Evolutionary conservation across 2,888 invertebrate genomes (phyloP), one percentile per base, ranked within the genome.

Genomic region (Chymomyza fuscimana): DNA sequence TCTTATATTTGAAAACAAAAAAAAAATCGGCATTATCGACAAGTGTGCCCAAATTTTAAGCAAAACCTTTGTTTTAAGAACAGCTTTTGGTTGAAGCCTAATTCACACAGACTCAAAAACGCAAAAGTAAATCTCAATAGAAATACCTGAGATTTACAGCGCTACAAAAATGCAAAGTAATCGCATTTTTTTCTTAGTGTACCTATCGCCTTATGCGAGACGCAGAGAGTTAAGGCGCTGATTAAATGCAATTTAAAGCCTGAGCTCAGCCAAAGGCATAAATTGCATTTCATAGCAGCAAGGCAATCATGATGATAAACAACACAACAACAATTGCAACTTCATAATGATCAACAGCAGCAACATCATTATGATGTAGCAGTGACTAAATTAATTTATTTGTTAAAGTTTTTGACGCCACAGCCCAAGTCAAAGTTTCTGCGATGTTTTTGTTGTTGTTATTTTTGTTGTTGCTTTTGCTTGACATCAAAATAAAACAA

Each of bases 341-440:
- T 4, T 46, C 12, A 46, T 46, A 46, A 46, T 46, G 40, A 74
- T 36, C 52, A 74, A 79, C 69, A 59, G 60, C 68, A 71, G 67
- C 64, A 72, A 52, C 56, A 69, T 63, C n/a, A 19, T 63, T 10
- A 59, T n/a, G 19, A 6, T 58, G 58, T 6, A 71, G 58, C 78
- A 63, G 73, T 75, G 74, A 72, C 76, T 84, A 87, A 86, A 87
- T 86, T 86, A 86, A 86, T 86, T 87, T 86, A 87, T 86, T 87
- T 86, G 84, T 80, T 80, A 66, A 86, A 87, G 74, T 86, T 86
- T 87, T 63, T 73, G 78, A 80, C 78, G 82, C 79, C 74, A 15
- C 25, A 61, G 59, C 65, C 63, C 67, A 72, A 80, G 81, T 75
- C 75, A 77, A 86, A 85, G 77, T 81, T 85, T 74, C 19, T 50